Percentiles rank a stretch among this genome's conserved stretches.
Evolutionary conservation across 2,888 invertebrate species (phyloP).

Genomic region (Stenolophus ochropezus): DNA sequence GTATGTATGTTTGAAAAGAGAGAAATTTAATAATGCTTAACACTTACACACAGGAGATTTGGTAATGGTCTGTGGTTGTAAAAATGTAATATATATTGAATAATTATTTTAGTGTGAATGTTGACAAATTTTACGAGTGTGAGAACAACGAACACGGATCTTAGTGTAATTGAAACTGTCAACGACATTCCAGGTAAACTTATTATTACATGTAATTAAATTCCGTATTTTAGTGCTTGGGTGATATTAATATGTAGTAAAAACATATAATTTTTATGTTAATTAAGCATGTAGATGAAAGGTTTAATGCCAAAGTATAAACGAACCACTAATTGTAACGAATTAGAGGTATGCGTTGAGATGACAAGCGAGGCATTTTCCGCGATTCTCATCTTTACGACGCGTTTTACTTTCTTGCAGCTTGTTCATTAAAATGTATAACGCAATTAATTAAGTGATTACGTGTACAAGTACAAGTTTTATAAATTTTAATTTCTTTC

Average conservation of each 20-base stretch:
- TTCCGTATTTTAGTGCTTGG: slow-evolving; percentile 11
- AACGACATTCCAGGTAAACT: not conserved
- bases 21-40: too few relatives aligned
- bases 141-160: not conserved
- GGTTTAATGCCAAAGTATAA: not conserved
- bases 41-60: too few relatives aligned
- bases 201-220: slow-evolving; percentile 26
- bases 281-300: slow-evolving; percentile 14
- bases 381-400: slow-evolving; percentile 20
- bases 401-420: slow-evolving; percentile 15
- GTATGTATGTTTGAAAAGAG: too few relatives aligned
- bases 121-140: not conserved
- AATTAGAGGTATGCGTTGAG: slow-evolving; percentile 11
- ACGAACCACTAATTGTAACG: slow-evolving; percentile 14
- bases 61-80: too few relatives aligned
- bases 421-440: slow-evolving; percentile 37
- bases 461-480: slow-evolving; percentile 30
- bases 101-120: not conserved
- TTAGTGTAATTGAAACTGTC: slow-evolving; percentile 1
- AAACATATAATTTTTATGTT: slow-evolving; percentile 29
- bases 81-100: too few relatives aligned
- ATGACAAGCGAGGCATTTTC: not conserved
- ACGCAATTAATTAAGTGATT: slow-evolving; percentile 38
- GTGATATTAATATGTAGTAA: slow-evolving; percentile 9
- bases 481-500: slow-evolving; percentile 40